Percentiles rank a stretch among this genome's conserved stretches.
Conservation (phyloP, 2,797 vertebrate species). For the Bucorvus abyssinicus region DNA sequence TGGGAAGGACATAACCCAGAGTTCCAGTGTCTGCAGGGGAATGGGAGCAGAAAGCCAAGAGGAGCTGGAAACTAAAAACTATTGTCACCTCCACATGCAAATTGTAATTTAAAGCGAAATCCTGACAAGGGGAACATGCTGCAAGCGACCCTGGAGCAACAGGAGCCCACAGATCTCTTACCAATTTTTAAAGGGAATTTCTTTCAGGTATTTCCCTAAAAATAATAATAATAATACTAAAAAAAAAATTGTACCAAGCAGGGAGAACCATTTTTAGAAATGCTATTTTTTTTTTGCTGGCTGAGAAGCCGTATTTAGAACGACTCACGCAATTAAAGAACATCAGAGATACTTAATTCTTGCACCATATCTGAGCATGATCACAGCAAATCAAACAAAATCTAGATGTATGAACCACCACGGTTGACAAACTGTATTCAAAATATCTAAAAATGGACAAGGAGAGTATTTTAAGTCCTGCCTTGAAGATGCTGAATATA, state of each 20-base stretch:
- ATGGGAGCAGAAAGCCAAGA: neutral
- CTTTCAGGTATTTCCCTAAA: neutral
- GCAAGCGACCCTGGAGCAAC: neutral
- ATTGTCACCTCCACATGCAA: accelerated
- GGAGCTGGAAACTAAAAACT: neutral
- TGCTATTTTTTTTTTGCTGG: neutral
- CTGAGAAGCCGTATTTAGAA: neutral
- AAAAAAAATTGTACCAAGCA: neutral
- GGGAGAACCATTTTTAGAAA: neutral
- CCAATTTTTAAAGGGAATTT: neutral
- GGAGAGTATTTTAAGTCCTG: neutral
- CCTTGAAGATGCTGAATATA: neutral
- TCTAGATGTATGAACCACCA: neutral
- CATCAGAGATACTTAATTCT: neutral
- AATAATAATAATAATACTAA: neutral
- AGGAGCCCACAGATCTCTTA: neutral
- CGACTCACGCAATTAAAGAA: neutral
- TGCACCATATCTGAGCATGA: neutral
- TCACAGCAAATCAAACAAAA: neutral
- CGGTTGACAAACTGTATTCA: neutral
- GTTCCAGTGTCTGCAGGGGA: neutral
- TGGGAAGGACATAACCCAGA: neutral
- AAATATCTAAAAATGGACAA: neutral
- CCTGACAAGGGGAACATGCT: too few species aligned
- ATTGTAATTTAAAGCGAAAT: neutral